phyloP scores from a whole-genome alignment of 2,797 vertebrate species.

The Taeniopygia guttata region DNA sequence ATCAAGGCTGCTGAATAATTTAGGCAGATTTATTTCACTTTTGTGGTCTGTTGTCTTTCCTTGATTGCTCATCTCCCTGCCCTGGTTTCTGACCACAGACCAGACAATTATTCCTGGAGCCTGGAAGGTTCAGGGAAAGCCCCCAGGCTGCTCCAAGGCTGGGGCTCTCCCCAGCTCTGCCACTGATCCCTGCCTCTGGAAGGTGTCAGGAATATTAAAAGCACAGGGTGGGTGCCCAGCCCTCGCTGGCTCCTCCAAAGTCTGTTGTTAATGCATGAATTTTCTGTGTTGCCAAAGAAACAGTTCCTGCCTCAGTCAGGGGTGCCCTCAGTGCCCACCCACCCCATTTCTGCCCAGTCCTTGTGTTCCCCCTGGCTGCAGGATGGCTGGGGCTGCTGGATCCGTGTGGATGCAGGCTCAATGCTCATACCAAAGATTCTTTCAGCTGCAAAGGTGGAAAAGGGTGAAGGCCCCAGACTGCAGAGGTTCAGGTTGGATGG shows the following conservation, averaged over 20 bases:
- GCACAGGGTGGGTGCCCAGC: neutral
- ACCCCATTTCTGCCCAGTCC: fast-evolving
- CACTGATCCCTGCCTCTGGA: fast-evolving
- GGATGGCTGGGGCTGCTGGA: neutral
- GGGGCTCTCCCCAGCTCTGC: neutral
- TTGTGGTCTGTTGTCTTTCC: neutral
- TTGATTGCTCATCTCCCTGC: neutral
- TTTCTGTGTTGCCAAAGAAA: neutral
- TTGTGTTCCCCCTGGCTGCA: fast-evolving
- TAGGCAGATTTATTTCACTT: neutral
- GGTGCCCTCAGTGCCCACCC: neutral
- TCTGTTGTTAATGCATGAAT: fast-evolving
- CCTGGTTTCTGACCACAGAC: neutral
- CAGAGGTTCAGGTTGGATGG: neutral
- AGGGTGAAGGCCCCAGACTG: neutral
- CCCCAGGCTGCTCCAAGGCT: neutral
- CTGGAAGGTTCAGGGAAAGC: neutral
- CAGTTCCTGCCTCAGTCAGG: fast-evolving
- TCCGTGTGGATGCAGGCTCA: neutral
- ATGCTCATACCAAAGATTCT: neutral
- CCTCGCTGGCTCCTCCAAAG: neutral
- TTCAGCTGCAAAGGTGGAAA: neutral
- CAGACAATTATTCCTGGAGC: neutral
- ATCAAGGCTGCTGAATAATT: neutral
- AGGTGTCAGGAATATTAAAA: fast-evolving